Evolutionary conservation across 2,888 invertebrate genomes (phyloP), one percentile per base, ranked within the genome.

Genomic region (Bellardia pandia): DNA sequence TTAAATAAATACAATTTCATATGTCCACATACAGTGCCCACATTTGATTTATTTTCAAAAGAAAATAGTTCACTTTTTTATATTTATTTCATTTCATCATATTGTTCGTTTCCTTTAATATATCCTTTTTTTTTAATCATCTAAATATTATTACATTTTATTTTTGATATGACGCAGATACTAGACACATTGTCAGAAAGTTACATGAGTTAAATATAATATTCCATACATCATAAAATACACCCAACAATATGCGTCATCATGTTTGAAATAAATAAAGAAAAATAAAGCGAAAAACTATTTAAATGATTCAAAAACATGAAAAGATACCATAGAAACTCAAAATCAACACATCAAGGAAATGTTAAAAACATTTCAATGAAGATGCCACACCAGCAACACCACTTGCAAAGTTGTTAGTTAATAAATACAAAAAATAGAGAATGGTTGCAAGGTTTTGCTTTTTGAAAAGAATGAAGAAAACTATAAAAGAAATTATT

Each of bases 341-440:
- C 14, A 23, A 23, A 72, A 2, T 78, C 82, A 82, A 64, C 68
- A 82, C 74, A 82, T 74, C 72, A 82, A 78, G 77, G 82, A 86
- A 78, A 74, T 71, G 62, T 74, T 71, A 11, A 53, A 69, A 75
- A 16, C 6, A 68, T 62, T 64, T 48, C 16, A 56, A 48, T 69
- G 66, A 69, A 75, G 30, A 60, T 53, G 40, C 3, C 51, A 56
- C 42, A 30, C 53, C 16, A 14, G 3, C 37, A 14, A 23, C 16
- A 45, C 45, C 13, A n/a, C 16, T 14, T 30, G 42, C 45, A 48
- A 40, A 3, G 11, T 60, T 51, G 51, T n/a, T 40, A 64, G 37
- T 40, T 69, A 51, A 69, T 37, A 30, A 16, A 69, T 30, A 7
- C 2, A 33, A 33, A 13, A 33, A 1, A n/a, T 11, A 4, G 13